Evolutionary conservation across 2,888 invertebrate genomes (phyloP), one percentile per base, ranked within the genome.

Genomic region (Eristalinus sepulchralis): DNA sequence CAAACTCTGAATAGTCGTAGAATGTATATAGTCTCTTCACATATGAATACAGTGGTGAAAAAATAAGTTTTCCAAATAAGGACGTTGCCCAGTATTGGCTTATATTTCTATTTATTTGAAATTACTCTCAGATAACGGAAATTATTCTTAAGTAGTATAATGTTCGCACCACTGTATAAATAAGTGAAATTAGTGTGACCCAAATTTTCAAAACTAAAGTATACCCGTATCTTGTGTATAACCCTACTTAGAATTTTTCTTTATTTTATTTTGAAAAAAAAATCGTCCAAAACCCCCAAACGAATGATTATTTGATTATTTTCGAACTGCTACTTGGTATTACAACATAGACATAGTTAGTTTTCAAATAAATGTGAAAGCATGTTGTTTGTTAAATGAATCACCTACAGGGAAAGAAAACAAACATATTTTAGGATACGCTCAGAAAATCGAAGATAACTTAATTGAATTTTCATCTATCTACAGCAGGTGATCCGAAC

Each of bases 401-500:
- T 57, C 57, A 47, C 22, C 11, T 57, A 24, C 13, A 57, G 22
- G 57, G 24, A 57, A 57, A 57, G 24, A 10, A 59, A 62, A 11
- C 5, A 11, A 9, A 60, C 9, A 17, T 34, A 9, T n/a, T 27
- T 33, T 63, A 36, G 59, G 53, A 59, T 1, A 10, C n/a, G 5
- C 11, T 8, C 39, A 9, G 27, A 72, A 55, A 59, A 55, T 22
- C 17, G 5, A 1, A 17, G 17, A 8, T 77, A 63, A 70, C 47
- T 63, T 63, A 57, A 24, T 24, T 67, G 27, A 34, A 76, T 59
- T 60, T n/a, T 47, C 17, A 24, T 57, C 24, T 57, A 57, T 78
- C 59, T 88, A 67, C 53, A 95, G 95, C 95, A 89, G 95, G 95
- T 88, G 96, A 96, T 93, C 96, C 96, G 81, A 96, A 96, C 92